phyloP scores from a whole-genome alignment of 2,797 vertebrate genomes.

The Perodicticus potto region DNA sequence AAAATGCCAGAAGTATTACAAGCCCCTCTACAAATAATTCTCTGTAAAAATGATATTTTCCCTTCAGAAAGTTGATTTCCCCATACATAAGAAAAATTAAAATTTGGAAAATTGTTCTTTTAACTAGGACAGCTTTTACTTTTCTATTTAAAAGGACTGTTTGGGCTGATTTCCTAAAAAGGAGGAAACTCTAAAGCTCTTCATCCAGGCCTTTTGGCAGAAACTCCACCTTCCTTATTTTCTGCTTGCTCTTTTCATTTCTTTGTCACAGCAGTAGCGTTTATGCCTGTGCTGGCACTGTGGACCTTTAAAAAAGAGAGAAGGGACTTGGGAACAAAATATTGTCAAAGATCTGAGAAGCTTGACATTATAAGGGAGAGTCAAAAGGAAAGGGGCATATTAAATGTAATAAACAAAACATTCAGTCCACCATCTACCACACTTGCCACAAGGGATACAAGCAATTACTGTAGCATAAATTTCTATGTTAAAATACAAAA shows the following conservation, averaged over 20 bases:
- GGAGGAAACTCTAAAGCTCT: neutral
- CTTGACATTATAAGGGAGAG: constrained; percentile 8
- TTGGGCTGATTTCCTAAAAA: neutral
- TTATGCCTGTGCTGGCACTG: neutral
- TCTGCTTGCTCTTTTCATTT: neutral
- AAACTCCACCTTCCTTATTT: neutral
- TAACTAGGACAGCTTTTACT: neutral
- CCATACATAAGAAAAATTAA: constrained; percentile 61
- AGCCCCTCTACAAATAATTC: constrained; percentile 56
- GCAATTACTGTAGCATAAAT: neutral
- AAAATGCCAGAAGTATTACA: constrained; percentile 33
- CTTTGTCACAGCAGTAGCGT: neutral
- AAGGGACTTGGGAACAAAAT: neutral
- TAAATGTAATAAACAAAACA: constrained; percentile 49
- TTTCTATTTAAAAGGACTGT: neutral
- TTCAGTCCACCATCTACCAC: neutral
- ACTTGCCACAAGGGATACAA: neutral
- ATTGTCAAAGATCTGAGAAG: neutral
- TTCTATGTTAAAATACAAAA: neutral
- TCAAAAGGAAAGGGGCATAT: constrained; percentile 1
- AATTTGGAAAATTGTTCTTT: constrained; percentile 48
- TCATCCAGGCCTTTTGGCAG: neutral
- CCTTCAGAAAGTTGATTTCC: constrained; percentile 63
- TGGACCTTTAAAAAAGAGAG: neutral
- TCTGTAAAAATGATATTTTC: constrained; percentile 59